These are phyloP conservation scores for Tenthredo livida DNA, from an alignment of 2,888 invertebrate genomes.

Conservation along the genomic window DNA sequence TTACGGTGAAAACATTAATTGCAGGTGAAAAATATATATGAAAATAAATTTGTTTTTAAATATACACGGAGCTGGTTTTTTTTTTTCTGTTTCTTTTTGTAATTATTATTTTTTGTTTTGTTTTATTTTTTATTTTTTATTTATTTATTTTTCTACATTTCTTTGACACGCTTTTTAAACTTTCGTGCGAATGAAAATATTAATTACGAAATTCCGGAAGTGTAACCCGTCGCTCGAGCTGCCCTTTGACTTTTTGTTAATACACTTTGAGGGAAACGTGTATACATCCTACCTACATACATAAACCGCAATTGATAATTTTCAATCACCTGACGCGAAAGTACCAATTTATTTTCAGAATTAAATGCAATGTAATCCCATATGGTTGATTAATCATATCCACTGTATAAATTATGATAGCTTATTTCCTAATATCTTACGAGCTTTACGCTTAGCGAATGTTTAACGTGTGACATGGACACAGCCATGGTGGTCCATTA, in stretches of 20 bases:
- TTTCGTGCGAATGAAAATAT: slow-evolving; percentile 62
- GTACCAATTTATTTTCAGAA: neutral
- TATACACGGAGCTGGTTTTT: slow-evolving; percentile 23
- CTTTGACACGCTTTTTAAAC: slow-evolving; percentile 47
- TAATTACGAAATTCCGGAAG: slow-evolving; percentile 74
- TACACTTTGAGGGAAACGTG: neutral
- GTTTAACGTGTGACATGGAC: slow-evolving; percentile 1
- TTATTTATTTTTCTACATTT: neutral
- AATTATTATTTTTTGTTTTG: neutral
- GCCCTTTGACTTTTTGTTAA: slow-evolving; percentile 13
- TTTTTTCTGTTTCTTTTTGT: neutral
- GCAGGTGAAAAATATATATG: neutral
- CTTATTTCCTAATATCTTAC: neutral
- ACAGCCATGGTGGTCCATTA: slow-evolving; percentile 33
- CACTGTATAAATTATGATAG: neutral
- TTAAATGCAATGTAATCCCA: neutral
- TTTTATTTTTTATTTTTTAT: slow-evolving; percentile 11
- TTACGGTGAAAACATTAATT: neutral
- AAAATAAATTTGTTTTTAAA: neutral
- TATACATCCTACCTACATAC: neutral
- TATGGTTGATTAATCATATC: no score
- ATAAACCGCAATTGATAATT: neutral
- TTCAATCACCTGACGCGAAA: neutral
- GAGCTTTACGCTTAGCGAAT: neutral
- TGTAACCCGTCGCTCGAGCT: slow-evolving; percentile 11